phyloP scores from a whole-genome alignment of 2,113 vertebrate genomes.

The Micronycteris hirsuta region DNA sequence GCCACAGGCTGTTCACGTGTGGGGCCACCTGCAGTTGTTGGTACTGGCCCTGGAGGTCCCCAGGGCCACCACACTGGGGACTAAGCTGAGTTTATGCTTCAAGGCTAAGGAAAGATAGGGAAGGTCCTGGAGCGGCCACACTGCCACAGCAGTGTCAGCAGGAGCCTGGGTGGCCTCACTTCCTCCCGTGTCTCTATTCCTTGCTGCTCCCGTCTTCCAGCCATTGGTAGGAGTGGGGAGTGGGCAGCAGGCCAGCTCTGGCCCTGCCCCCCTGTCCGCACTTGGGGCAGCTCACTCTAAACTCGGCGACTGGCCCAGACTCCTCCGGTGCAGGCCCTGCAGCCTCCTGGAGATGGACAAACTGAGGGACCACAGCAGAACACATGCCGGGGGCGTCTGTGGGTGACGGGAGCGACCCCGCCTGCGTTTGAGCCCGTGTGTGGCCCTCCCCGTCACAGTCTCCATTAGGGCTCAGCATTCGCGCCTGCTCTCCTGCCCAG shows the following conservation, averaged over 20 bases:
- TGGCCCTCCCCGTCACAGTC: neutral
- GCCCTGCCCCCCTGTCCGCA: too few species aligned
- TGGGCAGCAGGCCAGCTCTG: neutral
- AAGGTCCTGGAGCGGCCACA: neutral
- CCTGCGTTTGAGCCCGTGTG: neutral
- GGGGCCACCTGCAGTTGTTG: neutral
- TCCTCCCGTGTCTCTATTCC: neutral
- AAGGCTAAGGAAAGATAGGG: too few species aligned
- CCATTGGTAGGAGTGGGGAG: neutral
- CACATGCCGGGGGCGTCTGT: neutral
- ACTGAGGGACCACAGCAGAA: neutral
- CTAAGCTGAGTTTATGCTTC: neutral
- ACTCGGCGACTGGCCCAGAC: neutral
- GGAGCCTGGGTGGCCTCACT: neutral
- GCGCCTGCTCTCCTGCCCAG: neutral
- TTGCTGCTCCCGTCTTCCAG: neutral
- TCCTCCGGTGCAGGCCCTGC: neutral
- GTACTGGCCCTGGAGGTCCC: neutral
- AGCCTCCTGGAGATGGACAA: neutral
- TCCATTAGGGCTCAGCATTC: neutral
- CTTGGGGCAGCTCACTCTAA: neutral
- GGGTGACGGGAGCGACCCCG: neutral
- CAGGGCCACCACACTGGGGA: neutral
- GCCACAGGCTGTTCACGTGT: rapidly evolving
- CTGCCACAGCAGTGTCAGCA: neutral